Conservation (phyloP, 2,888 invertebrate species). For the Tetragnatha montana region DNA sequence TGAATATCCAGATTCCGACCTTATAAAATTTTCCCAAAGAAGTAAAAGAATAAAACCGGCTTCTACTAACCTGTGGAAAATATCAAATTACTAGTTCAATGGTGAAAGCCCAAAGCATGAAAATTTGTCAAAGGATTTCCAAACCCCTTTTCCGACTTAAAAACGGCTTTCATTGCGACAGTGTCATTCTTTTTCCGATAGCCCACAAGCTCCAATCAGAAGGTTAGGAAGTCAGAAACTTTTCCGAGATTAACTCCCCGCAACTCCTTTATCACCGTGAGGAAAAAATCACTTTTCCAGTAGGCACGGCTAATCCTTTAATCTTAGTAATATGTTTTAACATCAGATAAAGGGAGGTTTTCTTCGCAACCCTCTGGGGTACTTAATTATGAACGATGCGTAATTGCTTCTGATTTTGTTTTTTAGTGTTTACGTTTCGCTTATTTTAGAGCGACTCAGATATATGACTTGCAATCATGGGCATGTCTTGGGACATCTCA, state of each 20-base stretch:
- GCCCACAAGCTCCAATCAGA: not conserved
- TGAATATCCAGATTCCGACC: no score
- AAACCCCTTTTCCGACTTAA: slow-evolving; percentile 9
- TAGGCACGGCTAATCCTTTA: slow-evolving; percentile 56
- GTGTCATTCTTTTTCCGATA: slow-evolving; percentile 42
- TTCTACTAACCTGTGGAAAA: no score
- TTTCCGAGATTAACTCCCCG: slow-evolving; percentile 51
- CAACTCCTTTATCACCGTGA: slow-evolving; percentile 54
- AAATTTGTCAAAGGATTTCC: slow-evolving; percentile 6
- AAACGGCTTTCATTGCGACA: slow-evolving; percentile 30
- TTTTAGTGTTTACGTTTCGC: slow-evolving; percentile 29
- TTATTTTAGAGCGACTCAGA: not conserved
- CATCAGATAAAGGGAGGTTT: slow-evolving; percentile 45
- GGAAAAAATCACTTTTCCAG: slow-evolving; percentile 45
- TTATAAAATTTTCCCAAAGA: no score
- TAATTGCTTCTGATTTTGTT: slow-evolving; percentile 50
- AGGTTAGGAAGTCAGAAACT: slow-evolving; percentile 43
- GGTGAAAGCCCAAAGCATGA: not conserved
- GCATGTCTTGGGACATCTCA: no score
- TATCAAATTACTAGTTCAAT: no score
- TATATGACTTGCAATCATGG: no score
- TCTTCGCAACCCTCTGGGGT: slow-evolving; percentile 22
- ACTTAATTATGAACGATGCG: slow-evolving; percentile 65
- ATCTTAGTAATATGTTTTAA: slow-evolving; percentile 63
- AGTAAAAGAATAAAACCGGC: no score